Conservation (phyloP, 1,140 invertebrate genomes). For the Gerris buenoi region DNA sequence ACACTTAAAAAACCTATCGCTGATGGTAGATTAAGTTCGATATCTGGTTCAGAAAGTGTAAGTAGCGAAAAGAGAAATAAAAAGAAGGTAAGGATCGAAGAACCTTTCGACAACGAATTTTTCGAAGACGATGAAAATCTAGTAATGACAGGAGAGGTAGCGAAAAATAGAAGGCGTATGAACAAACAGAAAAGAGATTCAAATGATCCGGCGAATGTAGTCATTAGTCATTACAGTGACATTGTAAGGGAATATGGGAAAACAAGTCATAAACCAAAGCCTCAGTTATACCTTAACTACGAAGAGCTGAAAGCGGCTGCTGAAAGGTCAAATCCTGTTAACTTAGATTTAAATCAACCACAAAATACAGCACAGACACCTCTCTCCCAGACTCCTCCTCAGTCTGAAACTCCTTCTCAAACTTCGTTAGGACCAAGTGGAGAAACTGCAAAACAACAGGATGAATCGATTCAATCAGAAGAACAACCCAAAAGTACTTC, state of each 20-base stretch:
- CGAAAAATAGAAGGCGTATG: constrained; percentile 15
- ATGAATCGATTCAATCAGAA: too few species aligned
- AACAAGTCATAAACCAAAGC: constrained; percentile 34
- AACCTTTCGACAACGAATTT: constrained; percentile 16
- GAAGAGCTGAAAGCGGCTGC: constrained; percentile 45
- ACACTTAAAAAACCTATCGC: neutral
- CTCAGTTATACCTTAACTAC: constrained; percentile 41
- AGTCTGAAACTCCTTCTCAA: constrained; percentile 2
- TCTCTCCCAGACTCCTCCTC: constrained; percentile 6
- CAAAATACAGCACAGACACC: neutral
- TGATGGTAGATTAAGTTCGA: neutral
- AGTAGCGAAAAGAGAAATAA: constrained; percentile 11
- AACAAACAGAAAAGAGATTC: neutral
- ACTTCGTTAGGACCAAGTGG: too few species aligned
- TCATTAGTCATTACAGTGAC: constrained; percentile 64
- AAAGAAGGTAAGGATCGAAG: constrained; percentile 22
- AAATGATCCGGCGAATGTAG: constrained; percentile 36
- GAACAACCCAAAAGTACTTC: neutral
- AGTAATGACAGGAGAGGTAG: constrained; percentile 16
- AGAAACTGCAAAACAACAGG: too few species aligned
- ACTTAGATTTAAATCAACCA: constrained; percentile 4
- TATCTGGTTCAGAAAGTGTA: constrained; percentile 2
- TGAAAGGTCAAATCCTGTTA: constrained; percentile 27
- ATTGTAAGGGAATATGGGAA: constrained; percentile 50
- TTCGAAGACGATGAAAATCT: constrained; percentile 14